A percentile compares a stretch with the other conserved stretches of the same genome.
Evolutionary conservation across 2,888 invertebrate genomes (phyloP).

Genomic region (Cynaeus angustus): DNA sequence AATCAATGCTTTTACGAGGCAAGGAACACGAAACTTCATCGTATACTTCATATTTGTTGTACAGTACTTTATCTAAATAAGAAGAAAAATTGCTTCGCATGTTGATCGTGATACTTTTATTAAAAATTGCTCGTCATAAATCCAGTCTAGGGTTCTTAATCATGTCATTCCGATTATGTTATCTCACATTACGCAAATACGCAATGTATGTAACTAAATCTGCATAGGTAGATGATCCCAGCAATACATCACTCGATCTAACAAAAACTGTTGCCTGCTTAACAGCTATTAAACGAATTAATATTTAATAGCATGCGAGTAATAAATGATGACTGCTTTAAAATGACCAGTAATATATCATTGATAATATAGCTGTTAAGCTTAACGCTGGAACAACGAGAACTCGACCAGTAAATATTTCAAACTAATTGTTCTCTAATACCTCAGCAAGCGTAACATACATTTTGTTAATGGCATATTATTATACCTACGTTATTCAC

Average conservation of each 20-base stretch:
- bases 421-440: conserved; percentile 51
- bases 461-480: conserved; percentile 31
- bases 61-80: no score
- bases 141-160: no score
- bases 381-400: conserved; percentile 29
- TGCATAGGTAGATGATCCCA: not conserved
- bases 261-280: conserved; percentile 39
- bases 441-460: conserved; percentile 44
- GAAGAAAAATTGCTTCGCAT: no score
- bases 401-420: conserved; percentile 50
- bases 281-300: conserved; percentile 40
- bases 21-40: no score
- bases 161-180: no score
- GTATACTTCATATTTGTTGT: no score
- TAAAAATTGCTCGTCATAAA: no score
- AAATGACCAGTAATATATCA: conserved; percentile 45
- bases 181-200: no score
- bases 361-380: conserved; percentile 45
- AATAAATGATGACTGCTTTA: conserved; percentile 40
- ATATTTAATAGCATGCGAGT: conserved; percentile 36
- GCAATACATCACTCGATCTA: conserved; percentile 15
- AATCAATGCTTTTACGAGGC: not conserved
- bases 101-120: no score
- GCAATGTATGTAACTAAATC: not conserved
- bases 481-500: conserved; percentile 32